phyloP scores from a whole-genome alignment of 2,113 vertebrate species.

The Salminus brasiliensis region DNA sequence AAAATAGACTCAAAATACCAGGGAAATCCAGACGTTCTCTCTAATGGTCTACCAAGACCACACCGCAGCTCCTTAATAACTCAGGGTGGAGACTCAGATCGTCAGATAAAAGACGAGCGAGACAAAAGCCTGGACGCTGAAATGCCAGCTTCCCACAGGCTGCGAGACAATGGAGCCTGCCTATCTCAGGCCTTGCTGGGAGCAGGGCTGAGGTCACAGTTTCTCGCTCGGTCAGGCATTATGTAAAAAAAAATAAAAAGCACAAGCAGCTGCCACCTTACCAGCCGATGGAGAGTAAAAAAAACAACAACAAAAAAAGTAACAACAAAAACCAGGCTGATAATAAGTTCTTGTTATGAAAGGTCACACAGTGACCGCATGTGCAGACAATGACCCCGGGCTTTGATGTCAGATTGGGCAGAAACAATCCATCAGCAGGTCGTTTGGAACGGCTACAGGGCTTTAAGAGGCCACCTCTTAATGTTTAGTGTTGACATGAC shows the following conservation, averaged over 20 bases:
- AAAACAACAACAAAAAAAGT: not conserved
- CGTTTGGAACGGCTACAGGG: not conserved
- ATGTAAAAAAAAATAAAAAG: no score
- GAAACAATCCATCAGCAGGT: conserved; percentile 37
- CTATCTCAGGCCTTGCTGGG: not conserved
- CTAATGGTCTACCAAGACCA: conserved; percentile 16
- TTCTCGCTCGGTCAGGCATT: conserved; percentile 22
- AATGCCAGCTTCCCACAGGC: conserved; percentile 48
- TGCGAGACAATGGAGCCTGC: conserved; percentile 29
- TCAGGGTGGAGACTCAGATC: conserved; percentile 40
- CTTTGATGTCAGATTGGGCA: not conserved
- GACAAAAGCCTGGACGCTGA: conserved; percentile 43
- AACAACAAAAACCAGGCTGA: no score
- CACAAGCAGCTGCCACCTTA: not conserved
- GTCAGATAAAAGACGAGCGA: conserved; percentile 26
- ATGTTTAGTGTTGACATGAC: not conserved
- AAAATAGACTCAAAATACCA: conserved; percentile 24
- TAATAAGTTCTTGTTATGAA: conserved; percentile 2
- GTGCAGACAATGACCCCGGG: conserved; percentile 12
- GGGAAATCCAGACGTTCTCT: not conserved
- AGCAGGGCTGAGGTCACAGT: not conserved
- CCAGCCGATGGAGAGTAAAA: not conserved
- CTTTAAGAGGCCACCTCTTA: not conserved
- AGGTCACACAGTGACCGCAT: conserved; percentile 2
- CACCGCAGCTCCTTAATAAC: not conserved